Evolutionary conservation across 2,113 vertebrate species (phyloP).

Genomic region (Chlamydotis undulata): DNA sequence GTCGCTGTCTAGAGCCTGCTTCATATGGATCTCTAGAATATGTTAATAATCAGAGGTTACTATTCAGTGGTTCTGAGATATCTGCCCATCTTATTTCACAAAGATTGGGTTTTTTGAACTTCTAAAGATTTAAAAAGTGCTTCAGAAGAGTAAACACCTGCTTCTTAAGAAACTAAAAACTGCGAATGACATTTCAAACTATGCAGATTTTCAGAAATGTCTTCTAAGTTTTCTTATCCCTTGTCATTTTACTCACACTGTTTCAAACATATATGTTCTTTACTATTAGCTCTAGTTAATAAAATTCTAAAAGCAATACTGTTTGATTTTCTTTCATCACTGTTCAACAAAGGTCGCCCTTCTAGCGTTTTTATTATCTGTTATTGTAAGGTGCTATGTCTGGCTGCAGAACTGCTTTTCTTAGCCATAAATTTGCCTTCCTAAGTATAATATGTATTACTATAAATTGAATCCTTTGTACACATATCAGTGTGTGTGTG

Average conservation of each 20-base stretch:
- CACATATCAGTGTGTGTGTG: background rate
- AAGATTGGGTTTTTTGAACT: background rate
- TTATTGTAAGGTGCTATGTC: background rate
- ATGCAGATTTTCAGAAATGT: background rate
- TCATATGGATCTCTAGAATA: background rate
- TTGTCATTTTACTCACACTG: background rate
- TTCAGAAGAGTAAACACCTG: background rate
- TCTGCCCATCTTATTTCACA: background rate
- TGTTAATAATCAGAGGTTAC: background rate
- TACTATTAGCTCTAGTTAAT: background rate
- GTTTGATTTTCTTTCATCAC: background rate
- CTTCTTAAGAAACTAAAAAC: background rate
- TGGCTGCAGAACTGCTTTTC: background rate
- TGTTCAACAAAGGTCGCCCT: background rate
- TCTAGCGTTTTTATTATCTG: background rate
- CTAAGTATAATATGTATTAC: background rate
- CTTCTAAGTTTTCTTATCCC: background rate
- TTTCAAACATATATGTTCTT: background rate
- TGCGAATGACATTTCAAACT: background rate
- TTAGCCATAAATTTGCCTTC: background rate
- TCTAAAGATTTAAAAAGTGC: background rate
- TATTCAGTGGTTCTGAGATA: background rate
- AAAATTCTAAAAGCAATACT: background rate
- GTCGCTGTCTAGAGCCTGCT: background rate
- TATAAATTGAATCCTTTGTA: background rate